Percentiles rank a stretch among this genome's conserved stretches.
Evolutionary conservation across 2,797 vertebrate species (phyloP).

Genomic region (Columba guinea): DNA sequence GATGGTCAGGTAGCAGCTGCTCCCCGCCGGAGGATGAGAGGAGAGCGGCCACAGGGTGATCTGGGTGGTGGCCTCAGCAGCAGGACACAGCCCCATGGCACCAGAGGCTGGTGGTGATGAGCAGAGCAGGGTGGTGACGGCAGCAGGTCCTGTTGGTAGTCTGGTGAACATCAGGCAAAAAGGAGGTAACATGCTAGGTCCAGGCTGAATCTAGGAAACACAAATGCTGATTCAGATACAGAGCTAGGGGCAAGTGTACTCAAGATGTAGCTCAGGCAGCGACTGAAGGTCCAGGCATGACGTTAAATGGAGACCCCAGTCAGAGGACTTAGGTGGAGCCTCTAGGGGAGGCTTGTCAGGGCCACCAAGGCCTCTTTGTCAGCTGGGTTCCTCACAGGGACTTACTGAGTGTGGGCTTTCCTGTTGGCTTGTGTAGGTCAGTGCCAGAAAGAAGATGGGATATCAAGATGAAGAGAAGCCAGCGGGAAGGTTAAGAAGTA

Average conservation of each 20-base stretch:
- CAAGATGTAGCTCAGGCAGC: not conserved
- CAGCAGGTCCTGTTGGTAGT: not conserved
- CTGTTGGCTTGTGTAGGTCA: not conserved
- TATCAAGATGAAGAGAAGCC: not conserved
- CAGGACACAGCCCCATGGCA: accelerated
- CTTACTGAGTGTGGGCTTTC: not conserved
- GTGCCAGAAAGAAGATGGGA: not conserved
- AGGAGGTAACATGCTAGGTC: not conserved
- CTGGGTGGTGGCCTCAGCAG: accelerated
- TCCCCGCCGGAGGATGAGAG: not conserved
- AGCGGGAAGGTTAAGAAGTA: not conserved
- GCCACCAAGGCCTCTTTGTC: not conserved
- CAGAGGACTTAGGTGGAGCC: not conserved
- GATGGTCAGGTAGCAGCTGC: not conserved
- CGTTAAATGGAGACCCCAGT: not conserved
- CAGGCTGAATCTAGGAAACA: not conserved
- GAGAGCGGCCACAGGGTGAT: not conserved
- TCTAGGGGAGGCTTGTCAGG: not conserved
- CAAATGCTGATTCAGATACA: not conserved
- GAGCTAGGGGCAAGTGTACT: not conserved
- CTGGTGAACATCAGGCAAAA: not conserved
- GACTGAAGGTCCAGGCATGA: not conserved
- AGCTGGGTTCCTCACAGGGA: not conserved
- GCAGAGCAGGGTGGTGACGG: not conserved
- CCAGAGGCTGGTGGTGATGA: not conserved